phyloP scores from a whole-genome alignment of 2,113 vertebrate genomes.

The Leptodactylus fuscus region DNA sequence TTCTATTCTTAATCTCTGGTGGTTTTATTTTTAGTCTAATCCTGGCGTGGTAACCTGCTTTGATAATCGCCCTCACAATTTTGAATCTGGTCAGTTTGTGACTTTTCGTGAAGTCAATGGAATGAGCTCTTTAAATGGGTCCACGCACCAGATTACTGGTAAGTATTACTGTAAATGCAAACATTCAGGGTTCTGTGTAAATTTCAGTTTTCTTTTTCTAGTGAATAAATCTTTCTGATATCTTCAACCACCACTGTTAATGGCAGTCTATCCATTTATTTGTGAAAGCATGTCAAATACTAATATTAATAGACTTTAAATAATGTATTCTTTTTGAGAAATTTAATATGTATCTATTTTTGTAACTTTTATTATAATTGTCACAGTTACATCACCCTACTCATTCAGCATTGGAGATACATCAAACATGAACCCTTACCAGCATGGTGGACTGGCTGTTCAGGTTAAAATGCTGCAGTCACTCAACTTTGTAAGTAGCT shows the following conservation, averaged over 20 bases:
- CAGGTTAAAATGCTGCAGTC: slow-evolving; percentile 87
- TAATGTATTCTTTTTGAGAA: no score
- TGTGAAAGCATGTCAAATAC: no score
- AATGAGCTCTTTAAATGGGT: slow-evolving; percentile 89
- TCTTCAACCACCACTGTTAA: no score
- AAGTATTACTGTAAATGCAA: slow-evolving; percentile 51
- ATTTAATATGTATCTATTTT: no score
- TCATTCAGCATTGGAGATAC: slow-evolving; percentile 93
- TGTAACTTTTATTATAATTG: slow-evolving; percentile 25
- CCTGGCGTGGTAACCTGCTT: slow-evolving; percentile 93
- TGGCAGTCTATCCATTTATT: no score
- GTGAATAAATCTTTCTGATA: slow-evolving; percentile 10
- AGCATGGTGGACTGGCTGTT: slow-evolving; percentile 91
- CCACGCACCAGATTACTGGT: slow-evolving; percentile 87
- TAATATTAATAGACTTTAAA: no score
- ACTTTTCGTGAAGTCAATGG: slow-evolving; percentile 92
- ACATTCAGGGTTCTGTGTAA: background rate
- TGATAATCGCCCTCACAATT: slow-evolving; percentile 91
- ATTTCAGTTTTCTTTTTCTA: slow-evolving; percentile 35
- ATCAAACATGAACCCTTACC: slow-evolving; percentile 82
- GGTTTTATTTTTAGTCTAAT: slow-evolving; percentile 73
- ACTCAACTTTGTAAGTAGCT: slow-evolving; percentile 89
- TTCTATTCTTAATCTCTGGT: background rate
- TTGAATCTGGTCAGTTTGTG: slow-evolving; percentile 91
- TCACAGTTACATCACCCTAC: slow-evolving; percentile 90